A percentile compares a stretch with the other conserved stretches of the same genome.
Evolutionary conservation across 2,888 invertebrate genomes (phyloP).

Genomic region (Anagyrus pseudococci): DNA sequence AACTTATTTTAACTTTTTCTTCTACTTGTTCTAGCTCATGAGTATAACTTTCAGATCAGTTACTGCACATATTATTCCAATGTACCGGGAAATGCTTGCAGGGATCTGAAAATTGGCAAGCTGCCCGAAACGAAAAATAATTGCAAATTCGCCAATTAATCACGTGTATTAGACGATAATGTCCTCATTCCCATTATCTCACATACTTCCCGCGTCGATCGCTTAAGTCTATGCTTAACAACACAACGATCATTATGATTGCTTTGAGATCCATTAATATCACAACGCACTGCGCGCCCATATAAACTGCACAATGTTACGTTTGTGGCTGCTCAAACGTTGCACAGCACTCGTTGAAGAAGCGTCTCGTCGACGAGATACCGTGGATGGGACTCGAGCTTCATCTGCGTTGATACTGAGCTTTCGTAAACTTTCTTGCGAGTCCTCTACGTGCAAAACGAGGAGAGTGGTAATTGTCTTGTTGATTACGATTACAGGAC

Average conservation of each 20-base stretch:
- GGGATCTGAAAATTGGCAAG: slow-evolving; percentile 7
- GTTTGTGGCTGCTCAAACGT: too few relatives aligned
- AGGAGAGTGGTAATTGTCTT: slow-evolving; percentile 15
- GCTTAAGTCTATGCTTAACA: slow-evolving; percentile 21
- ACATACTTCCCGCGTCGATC: too few relatives aligned
- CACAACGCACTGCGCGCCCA: slow-evolving; percentile 34
- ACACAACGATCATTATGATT: slow-evolving; percentile 35
- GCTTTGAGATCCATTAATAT: slow-evolving; percentile 42
- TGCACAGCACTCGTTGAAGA: too few relatives aligned
- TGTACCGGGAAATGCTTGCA: too few relatives aligned
- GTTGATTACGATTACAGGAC: slow-evolving; percentile 17
- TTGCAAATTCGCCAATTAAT: neutral
- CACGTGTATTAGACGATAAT: neutral
- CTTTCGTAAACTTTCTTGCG: too few relatives aligned
- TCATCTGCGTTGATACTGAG: too few relatives aligned
- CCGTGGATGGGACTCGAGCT: too few relatives aligned
- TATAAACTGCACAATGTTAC: slow-evolving; percentile 31
- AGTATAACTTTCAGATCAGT: too few relatives aligned
- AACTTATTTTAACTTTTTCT: too few relatives aligned
- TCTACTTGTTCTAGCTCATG: too few relatives aligned
- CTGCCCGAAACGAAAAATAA: slow-evolving; percentile 17
- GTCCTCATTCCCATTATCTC: slow-evolving; percentile 6
- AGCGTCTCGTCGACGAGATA: too few relatives aligned
- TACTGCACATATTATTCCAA: too few relatives aligned
- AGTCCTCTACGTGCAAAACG: slow-evolving; percentile 2